A percentile compares a stretch with the other conserved stretches of the same genome.
These are phyloP conservation scores for Drosophila macrothrix DNA, from an alignment of 2,888 invertebrate genomes.

Conservation along the genomic window DNA sequence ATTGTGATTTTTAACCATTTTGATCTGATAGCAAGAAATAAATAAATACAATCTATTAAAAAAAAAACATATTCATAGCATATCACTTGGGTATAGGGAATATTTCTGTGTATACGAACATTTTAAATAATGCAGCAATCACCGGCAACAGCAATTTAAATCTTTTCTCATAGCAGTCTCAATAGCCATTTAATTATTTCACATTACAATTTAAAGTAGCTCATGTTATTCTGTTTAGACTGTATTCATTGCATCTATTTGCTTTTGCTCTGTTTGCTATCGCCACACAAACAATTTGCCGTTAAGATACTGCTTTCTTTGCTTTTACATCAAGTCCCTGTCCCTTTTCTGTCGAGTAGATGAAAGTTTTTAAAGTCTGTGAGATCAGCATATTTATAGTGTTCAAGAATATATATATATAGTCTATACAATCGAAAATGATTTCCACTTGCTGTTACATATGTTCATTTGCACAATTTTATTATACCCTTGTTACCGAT, in stretches of 20 bases:
- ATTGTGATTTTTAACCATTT: conserved; percentile 54
- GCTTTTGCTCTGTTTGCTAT: neutral
- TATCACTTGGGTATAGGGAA: neutral
- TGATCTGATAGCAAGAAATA: conserved; percentile 31
- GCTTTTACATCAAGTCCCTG: neutral
- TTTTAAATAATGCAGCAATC: neutral
- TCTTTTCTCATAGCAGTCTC: neutral
- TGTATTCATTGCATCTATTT: neutral
- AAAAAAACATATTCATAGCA: conserved; percentile 6
- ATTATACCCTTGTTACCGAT: neutral
- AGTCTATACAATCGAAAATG: neutral
- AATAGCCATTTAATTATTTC: neutral
- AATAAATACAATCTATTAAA: conserved; percentile 2
- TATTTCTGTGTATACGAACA: neutral
- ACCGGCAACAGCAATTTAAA: neutral
- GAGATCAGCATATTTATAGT: neutral
- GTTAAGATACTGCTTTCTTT: neutral
- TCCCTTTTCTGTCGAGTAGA: neutral
- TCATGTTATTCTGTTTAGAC: neutral
- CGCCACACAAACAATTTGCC: neutral
- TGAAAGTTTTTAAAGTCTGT: neutral
- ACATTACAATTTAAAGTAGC: neutral
- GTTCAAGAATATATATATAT: neutral
- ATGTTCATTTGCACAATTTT: neutral
- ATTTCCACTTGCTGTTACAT: neutral